These are phyloP conservation scores for Danio kyathit DNA, from an alignment of 2,797 vertebrate species.

Conservation along the genomic window DNA sequence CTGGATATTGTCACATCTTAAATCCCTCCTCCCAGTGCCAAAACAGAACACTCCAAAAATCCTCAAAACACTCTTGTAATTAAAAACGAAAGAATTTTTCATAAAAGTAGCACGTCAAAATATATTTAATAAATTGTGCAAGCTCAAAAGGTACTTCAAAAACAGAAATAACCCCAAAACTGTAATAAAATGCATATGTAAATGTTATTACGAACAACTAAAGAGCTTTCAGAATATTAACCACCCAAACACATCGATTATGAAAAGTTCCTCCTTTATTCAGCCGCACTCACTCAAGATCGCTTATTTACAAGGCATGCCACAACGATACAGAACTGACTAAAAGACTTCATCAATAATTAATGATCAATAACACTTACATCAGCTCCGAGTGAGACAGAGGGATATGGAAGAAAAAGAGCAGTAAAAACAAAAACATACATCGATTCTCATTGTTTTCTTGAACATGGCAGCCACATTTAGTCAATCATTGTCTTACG, in stretches of 20 bases:
- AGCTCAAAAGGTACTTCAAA: no score
- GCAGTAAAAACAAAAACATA: slow-evolving; percentile 66
- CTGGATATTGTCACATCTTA: no score
- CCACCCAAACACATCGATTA: slow-evolving; percentile 60
- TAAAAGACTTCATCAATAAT: slow-evolving; percentile 77
- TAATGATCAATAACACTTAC: slow-evolving; percentile 71
- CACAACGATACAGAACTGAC: slow-evolving; percentile 85
- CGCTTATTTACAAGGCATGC: slow-evolving; percentile 90
- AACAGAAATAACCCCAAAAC: no score
- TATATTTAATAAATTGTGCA: no score
- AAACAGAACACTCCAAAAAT: no score
- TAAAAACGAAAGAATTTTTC: no score
- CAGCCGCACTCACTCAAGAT: slow-evolving; percentile 83
- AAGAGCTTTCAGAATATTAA: background rate
- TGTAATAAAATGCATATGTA: no score
- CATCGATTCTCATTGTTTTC: slow-evolving; percentile 66
- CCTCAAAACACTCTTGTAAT: no score
- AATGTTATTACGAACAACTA: background rate
- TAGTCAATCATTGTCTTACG: slow-evolving; percentile 68
- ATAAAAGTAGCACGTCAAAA: no score
- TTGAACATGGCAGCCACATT: slow-evolving; percentile 68
- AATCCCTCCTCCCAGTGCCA: no score
- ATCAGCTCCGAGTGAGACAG: slow-evolving; percentile 72
- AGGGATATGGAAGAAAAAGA: slow-evolving; percentile 49
- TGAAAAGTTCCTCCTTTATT: slow-evolving; percentile 87